Base-by-base conservation (phyloP, 2,797 vertebrate species). In the Chromobotia macracanthus region DNA sequence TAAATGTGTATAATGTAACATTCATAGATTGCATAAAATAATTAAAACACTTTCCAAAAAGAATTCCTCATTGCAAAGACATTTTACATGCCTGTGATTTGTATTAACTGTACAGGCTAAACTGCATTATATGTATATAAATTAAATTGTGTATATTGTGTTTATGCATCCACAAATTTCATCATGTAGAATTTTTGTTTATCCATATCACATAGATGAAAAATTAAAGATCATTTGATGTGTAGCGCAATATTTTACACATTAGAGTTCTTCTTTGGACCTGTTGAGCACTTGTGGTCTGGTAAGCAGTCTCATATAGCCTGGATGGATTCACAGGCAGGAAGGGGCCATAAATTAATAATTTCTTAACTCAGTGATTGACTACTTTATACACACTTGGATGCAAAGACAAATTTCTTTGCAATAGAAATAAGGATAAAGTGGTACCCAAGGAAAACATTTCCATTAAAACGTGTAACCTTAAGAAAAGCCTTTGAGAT, bases 401-500 rank as follows among this genome's bases (percentile, higher is more conserved):
- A 74, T 80, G 66, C 83, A 74, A 80, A 83, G 84, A 80, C 64
- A 83, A 73, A 83, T 82, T 85, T 83, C 77, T 80, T 83, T 84
- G 81, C 83, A 83, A 66, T 75, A 78, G 48, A 65, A 83, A 85
- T 73, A 80, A 83, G 82, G 55, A 69, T 79, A 65, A 55, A 86
- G 78, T 68, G 46, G 74, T 63, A n/a, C 79, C 72, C 72, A 83
- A 85, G 80, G 83, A 84, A 87, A 85, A 84, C 72, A 78, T 76
- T 81, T 84, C 71, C 72, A 84, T 84, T 84, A 84, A 70, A 83
- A 64, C 12, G 10, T 70, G 67, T 78, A 81, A 83, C 75, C 65
- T 80, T 48, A 44, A 44, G 58, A 65, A 84, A 82, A 72, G 21
- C 80, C 76, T 80, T 19, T 38, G 69, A 83, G 82, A 84, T 73